phyloP scores from a whole-genome alignment of 2,888 invertebrate species.

The Apoda limacodes region DNA sequence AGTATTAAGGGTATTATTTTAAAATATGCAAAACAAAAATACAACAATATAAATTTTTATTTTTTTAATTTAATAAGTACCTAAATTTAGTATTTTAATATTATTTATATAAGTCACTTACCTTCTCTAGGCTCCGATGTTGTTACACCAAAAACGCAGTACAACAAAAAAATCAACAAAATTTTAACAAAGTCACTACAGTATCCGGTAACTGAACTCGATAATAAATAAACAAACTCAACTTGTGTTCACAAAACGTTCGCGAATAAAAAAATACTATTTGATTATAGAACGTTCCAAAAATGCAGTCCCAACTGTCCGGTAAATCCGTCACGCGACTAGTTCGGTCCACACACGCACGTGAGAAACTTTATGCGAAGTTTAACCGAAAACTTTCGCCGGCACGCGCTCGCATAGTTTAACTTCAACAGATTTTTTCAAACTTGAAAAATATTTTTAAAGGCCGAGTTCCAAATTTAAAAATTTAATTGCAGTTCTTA shows the following conservation, averaged over 20 bases:
- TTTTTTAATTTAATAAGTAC: too few relatives aligned
- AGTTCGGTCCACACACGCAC: slow-evolving; percentile 49
- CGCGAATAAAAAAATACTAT: slow-evolving; percentile 32
- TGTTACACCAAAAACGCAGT: too few relatives aligned
- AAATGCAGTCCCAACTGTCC: slow-evolving; percentile 23
- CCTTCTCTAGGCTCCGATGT: too few relatives aligned
- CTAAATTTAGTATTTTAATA: too few relatives aligned
- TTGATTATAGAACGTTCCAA: slow-evolving; percentile 23
- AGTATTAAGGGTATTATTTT: too few relatives aligned
- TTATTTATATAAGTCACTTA: too few relatives aligned
- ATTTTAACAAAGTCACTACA: slow-evolving; percentile 53
- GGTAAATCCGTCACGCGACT: slow-evolving; percentile 37
- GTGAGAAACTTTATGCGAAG: slow-evolving; percentile 49
- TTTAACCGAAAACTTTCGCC: slow-evolving; percentile 43
- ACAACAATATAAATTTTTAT: too few relatives aligned
- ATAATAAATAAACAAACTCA: slow-evolving; percentile 33
- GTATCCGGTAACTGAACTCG: slow-evolving; percentile 42
- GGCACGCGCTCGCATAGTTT: slow-evolving; percentile 41
- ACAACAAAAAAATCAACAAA: slow-evolving; percentile 47
- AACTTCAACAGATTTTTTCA: slow-evolving; percentile 24
- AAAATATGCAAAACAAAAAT: too few relatives aligned
- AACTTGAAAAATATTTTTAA: slow-evolving; percentile 23
- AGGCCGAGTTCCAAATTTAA: slow-evolving; percentile 10
- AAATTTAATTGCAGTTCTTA: slow-evolving; percentile 37
- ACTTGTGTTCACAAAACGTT: slow-evolving; percentile 34